These are phyloP conservation scores for Trisateles emortualis DNA, from an alignment of 2,888 invertebrate genomes.

Conservation along the genomic window DNA sequence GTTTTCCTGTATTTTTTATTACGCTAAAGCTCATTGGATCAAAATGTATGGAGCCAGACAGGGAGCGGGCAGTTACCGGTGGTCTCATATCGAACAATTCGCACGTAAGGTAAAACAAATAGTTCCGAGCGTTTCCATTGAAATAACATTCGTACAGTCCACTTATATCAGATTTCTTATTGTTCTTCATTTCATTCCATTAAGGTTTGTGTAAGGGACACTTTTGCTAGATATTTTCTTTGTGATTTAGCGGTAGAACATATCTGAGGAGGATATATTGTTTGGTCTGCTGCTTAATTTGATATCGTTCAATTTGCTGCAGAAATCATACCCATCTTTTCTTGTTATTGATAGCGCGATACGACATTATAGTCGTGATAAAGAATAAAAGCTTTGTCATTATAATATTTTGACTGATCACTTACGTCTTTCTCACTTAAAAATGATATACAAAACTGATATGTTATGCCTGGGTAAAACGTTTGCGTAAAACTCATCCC, in stretches of 20 bases:
- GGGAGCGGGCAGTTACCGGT: slow-evolving; percentile 17
- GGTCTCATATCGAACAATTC: slow-evolving; percentile 59
- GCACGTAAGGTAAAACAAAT: slow-evolving; percentile 73
- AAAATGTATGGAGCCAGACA: slow-evolving; percentile 51
- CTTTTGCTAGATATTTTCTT: slow-evolving; percentile 60
- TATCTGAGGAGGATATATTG: slow-evolving; percentile 13
- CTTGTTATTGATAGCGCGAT: background rate
- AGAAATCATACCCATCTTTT: slow-evolving; percentile 9
- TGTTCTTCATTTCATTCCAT: slow-evolving; percentile 80
- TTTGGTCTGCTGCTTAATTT: slow-evolving; percentile 18
- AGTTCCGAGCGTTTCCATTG: slow-evolving; percentile 59
- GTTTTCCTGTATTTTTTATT: slow-evolving; percentile 59
- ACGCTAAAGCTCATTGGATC: slow-evolving; percentile 52
- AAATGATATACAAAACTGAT: too few relatives aligned
- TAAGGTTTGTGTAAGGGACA: slow-evolving; percentile 70
- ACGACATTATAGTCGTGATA: background rate
- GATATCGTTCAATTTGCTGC: slow-evolving; percentile 10
- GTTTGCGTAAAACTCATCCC: too few relatives aligned
- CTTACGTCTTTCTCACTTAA: too few relatives aligned
- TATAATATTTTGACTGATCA: too few relatives aligned
- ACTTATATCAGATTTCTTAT: slow-evolving; percentile 83
- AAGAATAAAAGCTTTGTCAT: too few relatives aligned
- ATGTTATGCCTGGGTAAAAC: too few relatives aligned
- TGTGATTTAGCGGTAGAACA: slow-evolving; percentile 32
- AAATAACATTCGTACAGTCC: slow-evolving; percentile 77